Conservation (phyloP, 1,140 invertebrate species). For the Portunus trituberculatus region DNA sequence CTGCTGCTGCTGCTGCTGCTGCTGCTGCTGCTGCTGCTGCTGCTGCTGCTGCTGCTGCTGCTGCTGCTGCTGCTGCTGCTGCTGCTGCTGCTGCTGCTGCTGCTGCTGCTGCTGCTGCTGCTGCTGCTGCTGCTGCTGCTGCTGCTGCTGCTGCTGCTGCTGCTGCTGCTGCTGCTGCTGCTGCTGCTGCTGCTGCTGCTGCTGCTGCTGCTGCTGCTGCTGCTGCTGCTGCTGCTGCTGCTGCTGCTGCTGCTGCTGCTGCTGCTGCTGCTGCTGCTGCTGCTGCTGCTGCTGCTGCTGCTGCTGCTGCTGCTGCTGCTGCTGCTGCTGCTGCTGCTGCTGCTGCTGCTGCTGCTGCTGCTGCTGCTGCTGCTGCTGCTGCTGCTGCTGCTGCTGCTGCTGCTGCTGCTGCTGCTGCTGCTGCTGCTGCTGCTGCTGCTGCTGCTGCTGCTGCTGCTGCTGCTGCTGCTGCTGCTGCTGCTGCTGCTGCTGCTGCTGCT, state of each 20-base stretch:
- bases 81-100: background rate
- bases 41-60: conserved; percentile 10
- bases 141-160: background rate
- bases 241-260: conserved; percentile 7
- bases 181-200: conserved; percentile 7
- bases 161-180: conserved; percentile 10
- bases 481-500: conserved; percentile 7
- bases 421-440: conserved; percentile 7
- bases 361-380: conserved; percentile 7
- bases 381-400: background rate
- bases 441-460: background rate
- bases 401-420: conserved; percentile 10
- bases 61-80: conserved; percentile 7
- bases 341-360: conserved; percentile 10
- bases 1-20: conserved; percentile 7
- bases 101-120: conserved; percentile 10
- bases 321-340: background rate
- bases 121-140: conserved; percentile 7
- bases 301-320: conserved; percentile 7
- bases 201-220: background rate
- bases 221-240: conserved; percentile 10
- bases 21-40: background rate
- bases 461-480: conserved; percentile 10
- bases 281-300: conserved; percentile 10
- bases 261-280: background rate